phyloP scores from a whole-genome alignment of 2,113 vertebrate genomes.

The Theristicus caerulescens region DNA sequence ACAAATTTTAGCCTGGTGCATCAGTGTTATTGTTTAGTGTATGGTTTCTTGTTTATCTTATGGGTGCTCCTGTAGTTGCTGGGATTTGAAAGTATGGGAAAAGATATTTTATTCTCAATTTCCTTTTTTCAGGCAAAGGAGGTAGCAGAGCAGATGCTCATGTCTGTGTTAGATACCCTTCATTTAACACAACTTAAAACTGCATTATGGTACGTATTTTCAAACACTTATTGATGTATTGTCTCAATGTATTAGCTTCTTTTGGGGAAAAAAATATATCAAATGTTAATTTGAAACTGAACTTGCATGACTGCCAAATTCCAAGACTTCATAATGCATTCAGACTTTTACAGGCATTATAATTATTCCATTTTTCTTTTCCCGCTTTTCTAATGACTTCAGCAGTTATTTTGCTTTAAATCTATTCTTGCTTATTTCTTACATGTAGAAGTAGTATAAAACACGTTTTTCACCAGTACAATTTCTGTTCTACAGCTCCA shows the following conservation, averaged over 20 bases:
- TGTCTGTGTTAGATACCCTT: slow-evolving; percentile 75
- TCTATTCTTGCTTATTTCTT: background rate
- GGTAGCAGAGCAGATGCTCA: slow-evolving; percentile 83
- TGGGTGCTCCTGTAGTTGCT: background rate
- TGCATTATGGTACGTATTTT: slow-evolving; percentile 77
- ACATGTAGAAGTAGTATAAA: background rate
- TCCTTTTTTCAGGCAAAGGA: slow-evolving; percentile 83
- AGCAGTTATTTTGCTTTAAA: background rate
- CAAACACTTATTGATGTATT: background rate
- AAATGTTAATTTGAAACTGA: background rate
- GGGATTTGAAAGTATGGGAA: background rate
- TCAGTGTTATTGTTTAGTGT: background rate
- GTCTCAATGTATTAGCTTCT: background rate
- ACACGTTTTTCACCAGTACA: background rate
- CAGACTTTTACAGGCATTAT: background rate
- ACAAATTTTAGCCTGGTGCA: slow-evolving; percentile 24
- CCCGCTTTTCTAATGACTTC: background rate
- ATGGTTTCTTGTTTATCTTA: background rate
- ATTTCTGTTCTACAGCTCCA: slow-evolving; percentile 78
- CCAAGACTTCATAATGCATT: background rate
- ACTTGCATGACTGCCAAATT: background rate
- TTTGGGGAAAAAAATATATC: background rate
- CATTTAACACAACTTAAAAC: slow-evolving; percentile 80
- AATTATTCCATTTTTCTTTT: background rate
- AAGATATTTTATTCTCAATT: background rate